Evolutionary conservation across 2,113 vertebrate genomes (phyloP).

Genomic region (Megaceryle maxima): DNA sequence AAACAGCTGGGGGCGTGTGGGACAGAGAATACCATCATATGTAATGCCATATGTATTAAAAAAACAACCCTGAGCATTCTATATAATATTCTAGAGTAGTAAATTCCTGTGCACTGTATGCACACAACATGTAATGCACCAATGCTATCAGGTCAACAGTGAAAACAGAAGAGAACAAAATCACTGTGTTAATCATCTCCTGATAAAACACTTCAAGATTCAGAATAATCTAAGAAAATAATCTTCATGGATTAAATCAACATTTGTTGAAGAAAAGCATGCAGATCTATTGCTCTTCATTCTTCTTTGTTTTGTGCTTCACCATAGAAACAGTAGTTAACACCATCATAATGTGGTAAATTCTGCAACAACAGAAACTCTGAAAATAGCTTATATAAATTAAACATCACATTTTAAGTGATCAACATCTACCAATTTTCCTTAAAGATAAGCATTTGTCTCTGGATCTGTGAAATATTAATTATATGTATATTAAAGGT

Average conservation of each 20-base stretch:
- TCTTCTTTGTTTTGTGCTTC: neutral
- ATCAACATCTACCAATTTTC: neutral
- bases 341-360: accelerated
- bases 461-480: neutral
- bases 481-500: neutral
- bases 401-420: neutral
- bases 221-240: neutral
- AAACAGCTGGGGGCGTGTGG: neutral
- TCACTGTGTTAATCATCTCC: neutral
- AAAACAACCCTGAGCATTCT: neutral
- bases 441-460: neutral
- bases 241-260: neutral
- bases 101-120: neutral
- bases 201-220: neutral
- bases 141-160: neutral
- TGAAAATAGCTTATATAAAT: neutral
- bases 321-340: neutral
- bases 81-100: neutral
- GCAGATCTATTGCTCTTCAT: neutral
- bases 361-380: neutral
- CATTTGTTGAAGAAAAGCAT: neutral
- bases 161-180: neutral
- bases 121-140: neutral
- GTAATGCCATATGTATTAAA: neutral
- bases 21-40: no score